Conservation (phyloP, 2,888 invertebrate species). For the Dicyrtomina minuta region DNA sequence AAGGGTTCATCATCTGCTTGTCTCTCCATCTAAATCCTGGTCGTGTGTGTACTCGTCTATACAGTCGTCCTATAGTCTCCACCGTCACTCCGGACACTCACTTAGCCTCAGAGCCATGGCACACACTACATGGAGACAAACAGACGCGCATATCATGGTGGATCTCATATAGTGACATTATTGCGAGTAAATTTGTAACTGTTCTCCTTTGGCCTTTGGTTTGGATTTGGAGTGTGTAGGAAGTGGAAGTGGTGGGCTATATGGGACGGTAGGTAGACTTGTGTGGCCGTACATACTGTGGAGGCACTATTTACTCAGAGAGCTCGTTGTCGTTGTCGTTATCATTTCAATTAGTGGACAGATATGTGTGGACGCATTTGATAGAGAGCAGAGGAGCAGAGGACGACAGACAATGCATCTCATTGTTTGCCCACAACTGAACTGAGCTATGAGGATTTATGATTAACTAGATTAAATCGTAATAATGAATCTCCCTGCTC, state of each 20-base stretch:
- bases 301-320: neutral
- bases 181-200: neutral
- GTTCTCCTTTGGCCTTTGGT: too few species aligned
- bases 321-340: too few species aligned
- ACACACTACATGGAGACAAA: too few species aligned
- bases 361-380: neutral
- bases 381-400: neutral
- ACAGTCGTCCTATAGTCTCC: neutral
- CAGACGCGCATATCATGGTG: too few species aligned
- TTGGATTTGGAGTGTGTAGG: too few species aligned
- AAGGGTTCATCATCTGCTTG: neutral
- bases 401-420: neutral
- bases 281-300: neutral
- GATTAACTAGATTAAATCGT: conserved; percentile 19
- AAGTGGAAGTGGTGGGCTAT: too few species aligned
- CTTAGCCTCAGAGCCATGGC: too few species aligned
- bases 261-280: too few species aligned
- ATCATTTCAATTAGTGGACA: too few species aligned
- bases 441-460: neutral
- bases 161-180: too few species aligned
- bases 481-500: conserved; percentile 3
- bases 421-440: too few species aligned
- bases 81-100: too few species aligned
- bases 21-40: neutral
- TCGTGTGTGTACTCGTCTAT: neutral